These are phyloP conservation scores for Anhinga rufa DNA, from an alignment of 2,113 vertebrate genomes.

Conservation along the genomic window DNA sequence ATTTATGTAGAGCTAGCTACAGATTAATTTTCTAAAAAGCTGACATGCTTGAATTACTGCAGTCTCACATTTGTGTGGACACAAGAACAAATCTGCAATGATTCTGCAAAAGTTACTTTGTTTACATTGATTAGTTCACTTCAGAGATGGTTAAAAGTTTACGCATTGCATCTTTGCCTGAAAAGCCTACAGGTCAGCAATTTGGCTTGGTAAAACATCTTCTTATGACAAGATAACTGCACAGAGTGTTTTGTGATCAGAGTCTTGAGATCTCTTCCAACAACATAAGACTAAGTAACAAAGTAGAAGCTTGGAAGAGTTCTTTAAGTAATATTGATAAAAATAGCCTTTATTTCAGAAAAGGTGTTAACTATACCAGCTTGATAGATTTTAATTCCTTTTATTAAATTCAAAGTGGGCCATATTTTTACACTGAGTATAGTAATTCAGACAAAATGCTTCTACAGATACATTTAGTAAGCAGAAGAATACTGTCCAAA, in stretches of 20 bases:
- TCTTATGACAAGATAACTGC: not conserved
- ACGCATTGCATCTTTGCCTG: not conserved
- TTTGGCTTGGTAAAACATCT: slow-evolving; percentile 3
- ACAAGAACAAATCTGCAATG: not conserved
- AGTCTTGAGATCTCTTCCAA: not conserved
- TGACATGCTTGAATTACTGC: not conserved
- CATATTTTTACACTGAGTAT: not conserved
- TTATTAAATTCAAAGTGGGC: not conserved
- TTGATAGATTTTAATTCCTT: not conserved
- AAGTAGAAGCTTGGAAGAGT: not conserved
- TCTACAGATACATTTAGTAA: not conserved
- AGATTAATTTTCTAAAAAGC: slow-evolving; percentile 18
- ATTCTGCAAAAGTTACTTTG: not conserved
- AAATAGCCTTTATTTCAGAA: not conserved
- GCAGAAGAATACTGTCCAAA: slow-evolving; percentile 51
- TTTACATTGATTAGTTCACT: not conserved
- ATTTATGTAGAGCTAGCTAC: not conserved
- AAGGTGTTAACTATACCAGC: not conserved
- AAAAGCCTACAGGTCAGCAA: slow-evolving; percentile 4
- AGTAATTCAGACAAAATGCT: not conserved
- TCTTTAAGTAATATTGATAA: not conserved
- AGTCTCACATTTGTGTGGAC: not conserved
- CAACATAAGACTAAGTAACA: not conserved
- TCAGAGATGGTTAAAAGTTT: not conserved
- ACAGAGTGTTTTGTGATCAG: not conserved